These are phyloP conservation scores for Caenorhabditis sulstoni DNA, from an alignment of 2,888 invertebrate species.

Conservation along the genomic window DNA sequence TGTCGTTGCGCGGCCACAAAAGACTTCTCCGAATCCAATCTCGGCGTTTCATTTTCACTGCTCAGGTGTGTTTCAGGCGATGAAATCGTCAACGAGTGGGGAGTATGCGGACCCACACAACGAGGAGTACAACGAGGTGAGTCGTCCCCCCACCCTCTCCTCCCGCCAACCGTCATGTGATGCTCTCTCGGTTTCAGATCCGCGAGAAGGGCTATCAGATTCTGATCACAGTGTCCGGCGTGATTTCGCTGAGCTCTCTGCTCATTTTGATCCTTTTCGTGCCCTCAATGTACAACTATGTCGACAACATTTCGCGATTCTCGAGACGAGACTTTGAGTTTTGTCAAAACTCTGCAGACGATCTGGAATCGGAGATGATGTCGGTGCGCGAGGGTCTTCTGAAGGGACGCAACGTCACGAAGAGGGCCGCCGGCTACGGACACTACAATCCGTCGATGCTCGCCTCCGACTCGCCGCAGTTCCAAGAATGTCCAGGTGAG, in stretches of 20 bases:
- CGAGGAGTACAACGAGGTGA: conserved; percentile 46
- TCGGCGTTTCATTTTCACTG: neutral
- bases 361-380: conserved; percentile 76
- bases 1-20: too few relatives aligned
- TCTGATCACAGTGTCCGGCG: conserved; percentile 72
- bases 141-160: neutral
- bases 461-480: conserved; percentile 75
- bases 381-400: conserved; percentile 62
- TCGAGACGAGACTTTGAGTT: conserved; percentile 75
- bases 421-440: conserved; percentile 64
- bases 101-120: conserved; percentile 44
- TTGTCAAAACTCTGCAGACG: conserved; percentile 76
- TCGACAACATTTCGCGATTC: conserved; percentile 77
- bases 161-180: too few relatives aligned
- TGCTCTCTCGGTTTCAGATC: conserved; percentile 42
- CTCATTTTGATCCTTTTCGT: conserved; percentile 76
- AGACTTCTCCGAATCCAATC: too few relatives aligned
- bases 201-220: conserved; percentile 66
- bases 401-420: conserved; percentile 58
- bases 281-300: conserved; percentile 79
- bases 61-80: conserved; percentile 27
- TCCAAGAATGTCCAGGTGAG: conserved; percentile 80
- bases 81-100: conserved; percentile 52
- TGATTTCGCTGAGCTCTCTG: conserved; percentile 73
- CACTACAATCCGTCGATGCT: conserved; percentile 77